Percentiles rank a stretch among this genome's conserved stretches.
These are phyloP conservation scores for Picathartes gymnocephalus DNA, from an alignment of 2,113 vertebrate genomes.

Conservation along the genomic window DNA sequence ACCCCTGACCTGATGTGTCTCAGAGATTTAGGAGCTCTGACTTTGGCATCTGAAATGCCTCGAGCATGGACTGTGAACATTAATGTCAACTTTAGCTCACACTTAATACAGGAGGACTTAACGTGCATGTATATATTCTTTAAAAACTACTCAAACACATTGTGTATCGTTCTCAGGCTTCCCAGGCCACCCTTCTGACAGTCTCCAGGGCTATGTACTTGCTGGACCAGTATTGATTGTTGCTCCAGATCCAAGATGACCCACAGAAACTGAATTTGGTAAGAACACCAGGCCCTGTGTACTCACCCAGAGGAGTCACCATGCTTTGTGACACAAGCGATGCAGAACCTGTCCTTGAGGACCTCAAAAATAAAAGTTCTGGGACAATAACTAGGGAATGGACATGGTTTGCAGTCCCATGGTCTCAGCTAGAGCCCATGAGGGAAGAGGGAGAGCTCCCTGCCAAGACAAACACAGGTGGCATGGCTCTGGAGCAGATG, in stretches of 20 bases:
- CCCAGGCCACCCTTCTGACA: not conserved
- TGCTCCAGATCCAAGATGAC: conserved; percentile 2
- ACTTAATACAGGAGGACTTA: not conserved
- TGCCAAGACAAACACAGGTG: conserved; percentile 34
- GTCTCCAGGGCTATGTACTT: conserved; percentile 14
- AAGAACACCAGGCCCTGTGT: not conserved
- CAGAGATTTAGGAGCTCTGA: not conserved
- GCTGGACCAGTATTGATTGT: conserved; percentile 40
- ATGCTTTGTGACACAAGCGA: not conserved
- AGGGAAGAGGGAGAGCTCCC: not conserved
- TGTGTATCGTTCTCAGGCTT: not conserved
- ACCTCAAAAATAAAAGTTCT: not conserved
- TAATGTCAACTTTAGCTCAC: not conserved
- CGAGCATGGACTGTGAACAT: rapidly evolving
- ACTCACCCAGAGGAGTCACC: not conserved
- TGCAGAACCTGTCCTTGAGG: not conserved
- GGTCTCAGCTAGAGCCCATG: not conserved
- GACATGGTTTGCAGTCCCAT: not conserved
- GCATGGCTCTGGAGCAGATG: not conserved
- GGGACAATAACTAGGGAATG: not conserved
- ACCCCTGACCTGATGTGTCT: not conserved
- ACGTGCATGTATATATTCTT: rapidly evolving
- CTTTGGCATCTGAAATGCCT: not conserved
- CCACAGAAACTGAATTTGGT: not conserved
- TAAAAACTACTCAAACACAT: not conserved